Percentiles rank a stretch among this genome's conserved stretches.
These are phyloP conservation scores for Notospermus geniculatus DNA, from an alignment of 1,140 invertebrate genomes.

Conservation along the genomic window DNA sequence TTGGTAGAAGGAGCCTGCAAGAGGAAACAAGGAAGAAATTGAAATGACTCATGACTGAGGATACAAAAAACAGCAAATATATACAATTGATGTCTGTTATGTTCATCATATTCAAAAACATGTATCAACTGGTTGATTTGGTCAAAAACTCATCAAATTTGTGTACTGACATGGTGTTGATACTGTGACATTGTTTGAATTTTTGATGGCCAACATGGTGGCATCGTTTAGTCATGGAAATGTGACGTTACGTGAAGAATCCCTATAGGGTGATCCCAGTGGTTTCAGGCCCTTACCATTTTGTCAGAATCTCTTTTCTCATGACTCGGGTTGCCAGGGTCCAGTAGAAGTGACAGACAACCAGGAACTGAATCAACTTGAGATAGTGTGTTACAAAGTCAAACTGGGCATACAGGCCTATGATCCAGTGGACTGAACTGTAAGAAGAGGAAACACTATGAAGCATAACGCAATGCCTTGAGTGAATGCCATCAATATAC, in stretches of 20 bases:
- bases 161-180: too few species aligned
- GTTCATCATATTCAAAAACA: too few species aligned
- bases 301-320: slow-evolving; percentile 56
- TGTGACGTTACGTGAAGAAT: too few species aligned
- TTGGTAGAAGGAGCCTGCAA: slow-evolving; percentile 50
- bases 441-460: slow-evolving; percentile 29
- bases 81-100: too few species aligned
- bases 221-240: too few species aligned
- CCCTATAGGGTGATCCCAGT: too few species aligned
- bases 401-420: slow-evolving; percentile 56
- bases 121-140: too few species aligned
- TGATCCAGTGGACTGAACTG: slow-evolving; percentile 59
- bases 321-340: slow-evolving; percentile 57
- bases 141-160: too few species aligned
- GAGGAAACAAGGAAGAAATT: slow-evolving; percentile 17
- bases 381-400: slow-evolving; percentile 59
- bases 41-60: too few species aligned
- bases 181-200: too few species aligned
- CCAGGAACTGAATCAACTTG: slow-evolving; percentile 59
- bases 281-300: slow-evolving; percentile 54
- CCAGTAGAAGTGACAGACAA: slow-evolving; percentile 62
- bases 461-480: slow-evolving; percentile 15
- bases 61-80: too few species aligned
- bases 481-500: not conserved
- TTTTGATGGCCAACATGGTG: too few species aligned